Evolutionary conservation across 2,797 vertebrate species (phyloP).

Genomic region (Amblyopsis hoosieri): DNA sequence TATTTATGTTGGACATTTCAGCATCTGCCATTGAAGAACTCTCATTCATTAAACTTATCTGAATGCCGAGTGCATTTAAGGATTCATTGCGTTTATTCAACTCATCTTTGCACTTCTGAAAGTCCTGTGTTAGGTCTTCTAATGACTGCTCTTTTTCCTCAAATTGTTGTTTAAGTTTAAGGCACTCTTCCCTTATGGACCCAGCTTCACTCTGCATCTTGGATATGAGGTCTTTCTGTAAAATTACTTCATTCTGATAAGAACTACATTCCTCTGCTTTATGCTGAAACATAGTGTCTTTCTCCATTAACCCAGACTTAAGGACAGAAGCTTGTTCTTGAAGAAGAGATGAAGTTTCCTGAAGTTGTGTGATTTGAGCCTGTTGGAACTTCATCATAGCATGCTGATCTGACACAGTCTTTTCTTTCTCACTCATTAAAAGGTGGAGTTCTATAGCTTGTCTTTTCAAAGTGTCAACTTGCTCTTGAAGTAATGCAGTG

Average conservation of each 20-base stretch:
- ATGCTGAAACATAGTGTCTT: constrained; percentile 71
- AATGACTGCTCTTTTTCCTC: constrained; percentile 70
- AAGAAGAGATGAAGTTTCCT: constrained; percentile 74
- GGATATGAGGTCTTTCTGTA: constrained; percentile 51
- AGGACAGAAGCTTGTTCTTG: constrained; percentile 79
- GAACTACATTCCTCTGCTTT: constrained; percentile 63
- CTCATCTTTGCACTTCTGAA: constrained; percentile 71
- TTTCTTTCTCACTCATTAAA: constrained; percentile 68
- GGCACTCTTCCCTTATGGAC: constrained; percentile 60
- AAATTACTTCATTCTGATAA: constrained; percentile 56
- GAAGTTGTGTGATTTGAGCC: constrained; percentile 67
- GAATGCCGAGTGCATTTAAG: constrained; percentile 62
- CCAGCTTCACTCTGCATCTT: constrained; percentile 69
- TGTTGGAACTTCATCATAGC: constrained; percentile 65
- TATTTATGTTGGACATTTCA: constrained; percentile 67
- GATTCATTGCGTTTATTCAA: constrained; percentile 72
- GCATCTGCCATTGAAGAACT: constrained; percentile 67
- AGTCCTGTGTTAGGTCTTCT: constrained; percentile 50
- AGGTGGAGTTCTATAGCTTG: constrained; percentile 65
- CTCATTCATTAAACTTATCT: constrained; percentile 72
- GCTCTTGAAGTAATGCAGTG: constrained; percentile 60
- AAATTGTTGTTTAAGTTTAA: constrained; percentile 51
- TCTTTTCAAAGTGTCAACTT: constrained; percentile 60
- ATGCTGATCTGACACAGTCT: constrained; percentile 53
- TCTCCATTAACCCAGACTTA: constrained; percentile 77